Base-by-base conservation (phyloP, 2,888 invertebrate species). In the Agrenia bidenticulata region DNA sequence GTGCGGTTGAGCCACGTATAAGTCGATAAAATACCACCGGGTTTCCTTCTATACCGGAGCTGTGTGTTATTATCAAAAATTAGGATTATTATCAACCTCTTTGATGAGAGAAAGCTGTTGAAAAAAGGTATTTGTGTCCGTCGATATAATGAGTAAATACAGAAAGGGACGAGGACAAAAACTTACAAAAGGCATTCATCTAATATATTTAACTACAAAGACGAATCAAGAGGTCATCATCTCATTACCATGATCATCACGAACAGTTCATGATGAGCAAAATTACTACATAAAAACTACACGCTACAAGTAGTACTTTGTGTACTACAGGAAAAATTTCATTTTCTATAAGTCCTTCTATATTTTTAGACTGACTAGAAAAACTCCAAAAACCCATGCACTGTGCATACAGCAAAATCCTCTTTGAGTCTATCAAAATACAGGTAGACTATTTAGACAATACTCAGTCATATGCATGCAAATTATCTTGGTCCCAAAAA, bases 41-140 rank as follows among this genome's bases (percentile, higher is more conserved):
- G 82, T 94, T 95, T 82, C 92, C 92, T 81, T 94, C 93, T 81
- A 95, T 95, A 76, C 94, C 94, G 80, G 94, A 94, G 85, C 94
- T 94, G 87, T 77, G 77, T 76, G 73, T 55, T 49, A 39, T 45
- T 60, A 32, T 45, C 13, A 24, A 24, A 23, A 27, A 53, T 42
- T 41, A 19, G 42, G 11, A 51, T 32, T 54, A 23, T 23, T 17
- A 11, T 56, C 37, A 49, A 15, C 13, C 13, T 56, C 50, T 58
- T 41, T 19, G 26, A 57, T 32, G 39, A 26, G 39, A 24, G 7
- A 17, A 54, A 54, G 32, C 51, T 7, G 51, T 51, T 51, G 21
- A 51, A 19, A 24, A 45, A 26, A 24, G 27, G 27, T 5, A 19
- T 24, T 19, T 7, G 9, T 17, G 54, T 54, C 54, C 54, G 54